Base-by-base conservation (phyloP, 2,888 invertebrate genomes). In the Tachina lurida region DNA sequence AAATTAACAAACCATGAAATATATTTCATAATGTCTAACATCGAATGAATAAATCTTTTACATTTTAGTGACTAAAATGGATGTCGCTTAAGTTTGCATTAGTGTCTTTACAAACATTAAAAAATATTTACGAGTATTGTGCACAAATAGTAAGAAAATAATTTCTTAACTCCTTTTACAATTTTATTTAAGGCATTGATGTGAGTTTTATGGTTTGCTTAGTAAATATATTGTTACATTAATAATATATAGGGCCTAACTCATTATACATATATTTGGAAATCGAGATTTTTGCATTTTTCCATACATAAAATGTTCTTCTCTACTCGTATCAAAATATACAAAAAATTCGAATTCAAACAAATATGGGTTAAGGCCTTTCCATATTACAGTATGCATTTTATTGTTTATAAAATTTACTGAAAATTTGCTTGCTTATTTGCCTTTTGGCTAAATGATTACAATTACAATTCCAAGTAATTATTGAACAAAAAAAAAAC, bases 371-470 rank as follows among this genome's bases (percentile, higher is more conserved):
- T 7, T 31, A 31, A 7, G 31, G 7, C 7, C 31, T 31, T 31
- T 31, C 7, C 1, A 7, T 31, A 31, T 31, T 31, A 31, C 31
- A 0, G 8, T 68, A 54, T n/a, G n/a, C 15, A 54, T 41, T 70
- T 43, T 19, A 8, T 70, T 39, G 0, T 0, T 39, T 52, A 19
- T 15, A 52, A 54, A 60, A 58, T 47, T 58, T 60, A n/a, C 17
- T 73, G n/a, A 39, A 73, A 41, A 49, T 39, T 31, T 60, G 13
- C 22, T 54, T 62, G 13, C 43, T n/a, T 63, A 52, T 62, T 22
- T 45, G 65, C 76, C 56, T 74, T 62, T 67, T 47, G 56, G 76
- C 76, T 19, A 58, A 76, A 76, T 76, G 19, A 19, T 58, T 67
- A 67, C 47, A 67, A 68, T 47, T 47, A 67, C 65, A 76, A 67